Evolutionary conservation across 2,888 invertebrate genomes (phyloP).

Genomic region (Aleiodes leptofemur): DNA sequence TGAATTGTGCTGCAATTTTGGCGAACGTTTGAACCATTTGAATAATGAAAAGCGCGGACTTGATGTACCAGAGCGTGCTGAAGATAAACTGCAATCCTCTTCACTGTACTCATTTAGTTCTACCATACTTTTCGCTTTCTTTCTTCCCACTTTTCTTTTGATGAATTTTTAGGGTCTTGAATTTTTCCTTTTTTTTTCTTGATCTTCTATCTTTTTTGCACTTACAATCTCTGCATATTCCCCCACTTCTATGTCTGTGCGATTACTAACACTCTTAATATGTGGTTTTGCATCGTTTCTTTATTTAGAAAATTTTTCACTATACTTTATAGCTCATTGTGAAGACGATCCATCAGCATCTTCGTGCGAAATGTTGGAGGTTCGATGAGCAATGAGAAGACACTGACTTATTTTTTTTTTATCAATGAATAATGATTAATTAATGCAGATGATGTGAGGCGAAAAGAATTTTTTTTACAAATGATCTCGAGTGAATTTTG

Average conservation of each 20-base stretch:
- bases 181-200: constrained; percentile 21
- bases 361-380: not conserved
- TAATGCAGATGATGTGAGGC: not conserved
- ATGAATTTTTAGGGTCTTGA: constrained; percentile 10
- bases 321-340: not conserved
- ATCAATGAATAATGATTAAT: constrained; percentile 6
- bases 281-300: constrained; percentile 20
- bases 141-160: constrained; percentile 37
- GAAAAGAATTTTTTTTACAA: not conserved
- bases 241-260: constrained; percentile 23
- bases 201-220: constrained; percentile 23
- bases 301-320: constrained; percentile 34
- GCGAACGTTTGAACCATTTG: constrained; percentile 83
- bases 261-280: constrained; percentile 22
- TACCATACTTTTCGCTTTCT: constrained; percentile 51
- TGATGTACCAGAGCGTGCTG: constrained; percentile 30
- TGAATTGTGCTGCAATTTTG: constrained; percentile 5
- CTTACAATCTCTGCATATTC: constrained; percentile 1
- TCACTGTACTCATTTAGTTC: constrained; percentile 52
- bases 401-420: not conserved
- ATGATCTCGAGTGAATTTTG: not conserved
- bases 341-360: not conserved
- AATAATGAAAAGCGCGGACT: constrained; percentile 81
- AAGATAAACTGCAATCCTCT: constrained; percentile 44
- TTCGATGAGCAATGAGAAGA: not conserved